phyloP scores from a whole-genome alignment of 2,797 vertebrate species.

The Halcyon badia region DNA sequence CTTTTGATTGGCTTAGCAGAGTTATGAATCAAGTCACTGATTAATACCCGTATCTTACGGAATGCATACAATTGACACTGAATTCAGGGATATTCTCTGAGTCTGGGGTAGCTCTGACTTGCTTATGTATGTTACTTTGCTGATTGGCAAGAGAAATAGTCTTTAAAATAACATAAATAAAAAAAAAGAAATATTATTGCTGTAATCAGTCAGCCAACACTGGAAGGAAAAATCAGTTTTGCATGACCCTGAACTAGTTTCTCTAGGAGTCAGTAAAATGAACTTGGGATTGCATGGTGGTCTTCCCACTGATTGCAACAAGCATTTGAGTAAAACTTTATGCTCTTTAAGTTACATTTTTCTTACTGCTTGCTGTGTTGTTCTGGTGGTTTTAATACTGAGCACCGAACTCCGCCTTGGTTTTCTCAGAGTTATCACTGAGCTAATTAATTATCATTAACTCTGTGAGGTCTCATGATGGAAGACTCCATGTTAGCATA shows the following conservation, averaged over 20 bases:
- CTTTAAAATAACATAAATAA: neutral
- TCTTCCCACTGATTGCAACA: neutral
- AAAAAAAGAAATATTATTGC: neutral
- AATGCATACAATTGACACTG: neutral
- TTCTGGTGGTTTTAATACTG: neutral
- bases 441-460: neutral
- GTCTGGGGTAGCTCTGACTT: neutral
- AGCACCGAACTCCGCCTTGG: neutral
- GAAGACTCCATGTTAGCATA: neutral
- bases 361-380: neutral
- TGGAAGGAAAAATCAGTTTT: neutral
- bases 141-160: neutral
- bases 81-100: neutral
- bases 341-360: neutral
- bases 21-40: neutral
- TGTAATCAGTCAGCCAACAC: neutral
- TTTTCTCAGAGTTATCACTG: neutral
- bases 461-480: neutral
- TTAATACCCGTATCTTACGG: neutral
- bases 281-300: neutral
- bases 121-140: neutral
- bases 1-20: neutral
- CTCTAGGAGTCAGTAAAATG: neutral
- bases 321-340: accelerated
- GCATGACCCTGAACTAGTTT: neutral